Evolutionary conservation across 2,797 vertebrate genomes (phyloP).

Genomic region (Cyclura pinguis): DNA sequence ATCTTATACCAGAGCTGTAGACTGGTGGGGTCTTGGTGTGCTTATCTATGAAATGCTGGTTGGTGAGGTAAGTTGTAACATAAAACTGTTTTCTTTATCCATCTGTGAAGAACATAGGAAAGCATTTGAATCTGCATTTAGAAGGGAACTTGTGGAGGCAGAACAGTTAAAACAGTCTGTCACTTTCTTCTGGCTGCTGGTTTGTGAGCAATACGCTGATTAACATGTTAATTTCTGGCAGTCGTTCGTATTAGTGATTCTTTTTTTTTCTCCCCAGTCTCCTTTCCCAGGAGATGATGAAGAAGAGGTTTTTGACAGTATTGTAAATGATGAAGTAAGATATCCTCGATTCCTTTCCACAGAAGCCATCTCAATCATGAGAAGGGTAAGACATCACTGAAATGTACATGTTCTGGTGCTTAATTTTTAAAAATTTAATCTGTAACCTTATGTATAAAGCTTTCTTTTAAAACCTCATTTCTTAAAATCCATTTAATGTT

Average conservation of each 20-base stretch:
- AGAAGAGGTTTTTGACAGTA: constrained; percentile 99
- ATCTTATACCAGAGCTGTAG: constrained; percentile 96
- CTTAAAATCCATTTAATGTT: neutral
- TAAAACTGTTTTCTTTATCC: neutral
- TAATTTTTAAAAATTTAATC: neutral
- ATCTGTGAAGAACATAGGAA: neutral
- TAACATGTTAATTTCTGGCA: constrained; percentile 17
- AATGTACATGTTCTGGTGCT: neutral
- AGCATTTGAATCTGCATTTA: neutral
- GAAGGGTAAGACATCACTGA: constrained; percentile 85
- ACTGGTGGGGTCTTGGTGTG: constrained; percentile 99
- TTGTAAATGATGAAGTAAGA: constrained; percentile 98
- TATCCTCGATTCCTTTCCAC: constrained; percentile 97
- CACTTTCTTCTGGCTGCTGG: neutral
- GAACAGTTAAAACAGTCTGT: neutral
- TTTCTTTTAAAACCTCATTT: too few relatives aligned
- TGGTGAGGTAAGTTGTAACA: constrained; percentile 89
- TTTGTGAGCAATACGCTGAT: neutral
- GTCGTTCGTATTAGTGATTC: neutral
- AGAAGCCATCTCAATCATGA: constrained; percentile 99
- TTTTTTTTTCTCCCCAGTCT: constrained; percentile 80
- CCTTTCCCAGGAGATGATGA: constrained; percentile 98
- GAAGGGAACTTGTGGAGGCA: neutral
- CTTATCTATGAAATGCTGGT: constrained; percentile 99
- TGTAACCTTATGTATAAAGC: neutral